These are phyloP conservation scores for Merodon equestris DNA, from an alignment of 2,888 invertebrate species.

Conservation along the genomic window DNA sequence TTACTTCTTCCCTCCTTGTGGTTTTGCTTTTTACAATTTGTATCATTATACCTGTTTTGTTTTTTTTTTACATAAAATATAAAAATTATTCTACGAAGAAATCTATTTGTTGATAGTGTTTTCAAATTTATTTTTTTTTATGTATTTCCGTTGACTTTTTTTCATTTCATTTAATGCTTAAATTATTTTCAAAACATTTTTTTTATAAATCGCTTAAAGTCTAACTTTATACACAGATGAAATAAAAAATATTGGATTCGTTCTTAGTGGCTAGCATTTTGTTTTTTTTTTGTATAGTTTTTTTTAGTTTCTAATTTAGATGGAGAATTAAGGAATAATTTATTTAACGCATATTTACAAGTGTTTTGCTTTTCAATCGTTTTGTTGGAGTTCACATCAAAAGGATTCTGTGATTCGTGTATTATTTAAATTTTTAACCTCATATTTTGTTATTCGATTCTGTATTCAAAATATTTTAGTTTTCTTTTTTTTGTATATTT, in stretches of 20 bases:
- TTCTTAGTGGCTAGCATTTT: slow-evolving; percentile 47
- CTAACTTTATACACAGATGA: slow-evolving; percentile 62
- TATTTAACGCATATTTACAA: slow-evolving; percentile 63
- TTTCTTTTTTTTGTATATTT: slow-evolving; percentile 15
- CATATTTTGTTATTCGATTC: slow-evolving; percentile 51
- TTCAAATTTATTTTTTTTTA: neutral
- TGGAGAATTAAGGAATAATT: slow-evolving; percentile 53
- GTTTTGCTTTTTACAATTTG: slow-evolving; percentile 5
- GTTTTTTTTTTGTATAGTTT: slow-evolving; percentile 35
- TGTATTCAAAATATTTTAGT: slow-evolving; percentile 45
- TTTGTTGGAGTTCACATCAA: slow-evolving; percentile 34
- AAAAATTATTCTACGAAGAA: slow-evolving; percentile 20
- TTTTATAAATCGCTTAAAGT: slow-evolving; percentile 29
- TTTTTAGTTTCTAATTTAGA: slow-evolving; percentile 18
- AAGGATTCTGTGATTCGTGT: slow-evolving; percentile 53
- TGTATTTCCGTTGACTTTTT: slow-evolving; percentile 21
- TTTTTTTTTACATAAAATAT: slow-evolving; percentile 26
- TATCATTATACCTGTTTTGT: slow-evolving; percentile 8
- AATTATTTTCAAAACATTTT: slow-evolving; percentile 16
- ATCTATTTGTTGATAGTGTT: slow-evolving; percentile 24
- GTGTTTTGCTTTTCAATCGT: slow-evolving; percentile 18
- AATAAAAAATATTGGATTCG: slow-evolving; percentile 25
- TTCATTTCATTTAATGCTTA: slow-evolving; percentile 25
- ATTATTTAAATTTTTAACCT: slow-evolving; percentile 37
- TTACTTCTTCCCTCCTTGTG: too few relatives aligned